These are phyloP conservation scores for Tangara arthus DNA, from an alignment of 2,797 vertebrate genomes.

Conservation along the genomic window DNA sequence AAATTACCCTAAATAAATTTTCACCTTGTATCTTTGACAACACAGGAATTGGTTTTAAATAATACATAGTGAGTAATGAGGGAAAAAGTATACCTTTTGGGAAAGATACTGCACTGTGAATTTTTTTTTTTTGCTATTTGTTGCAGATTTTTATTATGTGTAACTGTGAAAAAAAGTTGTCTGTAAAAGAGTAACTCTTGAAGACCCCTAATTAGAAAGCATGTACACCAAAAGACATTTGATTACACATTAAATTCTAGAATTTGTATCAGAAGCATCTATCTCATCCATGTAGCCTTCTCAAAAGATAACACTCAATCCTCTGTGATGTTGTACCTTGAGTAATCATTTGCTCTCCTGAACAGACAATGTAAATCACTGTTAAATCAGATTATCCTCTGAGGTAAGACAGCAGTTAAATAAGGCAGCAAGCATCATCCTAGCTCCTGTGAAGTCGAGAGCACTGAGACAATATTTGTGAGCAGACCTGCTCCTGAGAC, in stretches of 20 bases:
- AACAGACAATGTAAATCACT: neutral
- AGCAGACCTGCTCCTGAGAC: neutral
- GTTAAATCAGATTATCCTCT: neutral
- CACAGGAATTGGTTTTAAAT: neutral
- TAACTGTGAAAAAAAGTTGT: neutral
- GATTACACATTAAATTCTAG: neutral
- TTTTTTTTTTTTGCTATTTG: neutral
- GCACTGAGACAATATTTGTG: neutral
- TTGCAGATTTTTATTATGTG: neutral
- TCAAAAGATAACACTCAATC: neutral
- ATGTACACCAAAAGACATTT: neutral
- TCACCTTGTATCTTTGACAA: slow-evolving; percentile 1
- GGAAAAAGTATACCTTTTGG: neutral
- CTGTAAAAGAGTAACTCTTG: neutral
- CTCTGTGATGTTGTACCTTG: neutral
- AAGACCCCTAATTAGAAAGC: neutral
- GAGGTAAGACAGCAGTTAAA: neutral
- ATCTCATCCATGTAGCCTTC: neutral
- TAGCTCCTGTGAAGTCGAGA: neutral
- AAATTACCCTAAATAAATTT: neutral
- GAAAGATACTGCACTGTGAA: neutral
- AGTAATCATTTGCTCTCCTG: neutral
- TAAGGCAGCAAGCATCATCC: neutral
- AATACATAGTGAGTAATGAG: neutral
- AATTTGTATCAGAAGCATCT: neutral